Evolutionary conservation across 2,888 invertebrate genomes (phyloP), one percentile per base, ranked within the genome.

Genomic region (Pyrocoelia pectoralis): DNA sequence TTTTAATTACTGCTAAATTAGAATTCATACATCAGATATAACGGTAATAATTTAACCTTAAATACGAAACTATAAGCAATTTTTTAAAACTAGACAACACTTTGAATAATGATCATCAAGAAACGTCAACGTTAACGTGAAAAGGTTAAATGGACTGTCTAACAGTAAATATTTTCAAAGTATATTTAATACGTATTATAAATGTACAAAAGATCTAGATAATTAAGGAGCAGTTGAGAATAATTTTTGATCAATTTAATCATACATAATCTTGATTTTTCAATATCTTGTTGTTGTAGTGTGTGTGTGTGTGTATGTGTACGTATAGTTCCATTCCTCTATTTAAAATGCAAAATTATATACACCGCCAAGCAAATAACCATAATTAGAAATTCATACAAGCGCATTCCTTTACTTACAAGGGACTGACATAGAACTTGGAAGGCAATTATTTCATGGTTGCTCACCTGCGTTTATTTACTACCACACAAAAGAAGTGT

Each of bases 71-170:
- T 51, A 48, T 60, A 60, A 60, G 54, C 60, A 54, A 60, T 60
- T 54, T 63, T 63, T 54, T 56, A 41, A 8, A 56, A 63, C 57
- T 41, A 58, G 58, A 57, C 58, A 63, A 58, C 63, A 50, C 43
- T 50, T 50, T 63, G 58, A 63, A 63, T 63, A 63, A 63, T 61
- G 61, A 61, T 54, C 63, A 66, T 66, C 58, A 48, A 68, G 59
- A 64, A 63, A 54, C 63, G 57, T 63, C 63, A 63, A 62, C 62
- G 65, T 56, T 56, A 38, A 54, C 56, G 53, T 59, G 64, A 64
- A 59, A 55, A 68, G 68, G 66, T 67, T 68, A 68, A 61, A 56
- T 56, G 60, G 54, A 61, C 65, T 58, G 65, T 52, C 58, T 67
- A 67, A 67, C 67, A 68, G 67, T 68, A 68, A 68, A 68, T 60